Conservation (phyloP, 2,888 invertebrate genomes). For the Leptinotarsa haldemani region DNA sequence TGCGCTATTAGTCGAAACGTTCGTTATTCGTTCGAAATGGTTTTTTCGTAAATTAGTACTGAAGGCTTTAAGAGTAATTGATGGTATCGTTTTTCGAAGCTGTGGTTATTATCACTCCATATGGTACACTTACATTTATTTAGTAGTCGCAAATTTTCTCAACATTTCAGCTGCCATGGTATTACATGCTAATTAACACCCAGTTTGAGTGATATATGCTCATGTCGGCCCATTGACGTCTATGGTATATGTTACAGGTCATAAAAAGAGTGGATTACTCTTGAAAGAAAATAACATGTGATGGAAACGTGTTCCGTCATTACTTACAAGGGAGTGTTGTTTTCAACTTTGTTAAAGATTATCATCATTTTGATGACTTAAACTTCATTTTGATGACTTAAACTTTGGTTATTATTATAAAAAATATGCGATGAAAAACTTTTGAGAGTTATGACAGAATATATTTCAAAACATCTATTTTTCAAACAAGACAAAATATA, state of each 20-base stretch:
- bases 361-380: neutral
- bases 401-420: too few species aligned
- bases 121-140: slow-evolving; percentile 34
- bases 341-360: neutral
- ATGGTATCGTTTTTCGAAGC: slow-evolving; percentile 37
- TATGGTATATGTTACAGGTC: slow-evolving; percentile 1
- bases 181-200: slow-evolving; percentile 31
- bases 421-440: too few species aligned
- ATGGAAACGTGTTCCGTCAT: neutral
- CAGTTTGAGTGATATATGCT: slow-evolving; percentile 14
- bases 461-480: too few species aligned
- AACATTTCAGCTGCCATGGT: slow-evolving; percentile 34
- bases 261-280: neutral
- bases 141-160: slow-evolving; percentile 36
- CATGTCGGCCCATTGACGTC: neutral
- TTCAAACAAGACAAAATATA: too few species aligned
- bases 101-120: slow-evolving; percentile 39
- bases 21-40: slow-evolving; percentile 53
- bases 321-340: neutral
- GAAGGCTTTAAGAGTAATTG: slow-evolving; percentile 30
- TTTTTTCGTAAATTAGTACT: slow-evolving; percentile 45
- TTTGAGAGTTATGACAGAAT: too few species aligned
- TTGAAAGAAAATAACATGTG: neutral
- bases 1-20: slow-evolving; percentile 58
- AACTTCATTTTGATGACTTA: too few species aligned